These are phyloP conservation scores for Upupa epops DNA, from an alignment of 2,113 vertebrate genomes.

Conservation along the genomic window DNA sequence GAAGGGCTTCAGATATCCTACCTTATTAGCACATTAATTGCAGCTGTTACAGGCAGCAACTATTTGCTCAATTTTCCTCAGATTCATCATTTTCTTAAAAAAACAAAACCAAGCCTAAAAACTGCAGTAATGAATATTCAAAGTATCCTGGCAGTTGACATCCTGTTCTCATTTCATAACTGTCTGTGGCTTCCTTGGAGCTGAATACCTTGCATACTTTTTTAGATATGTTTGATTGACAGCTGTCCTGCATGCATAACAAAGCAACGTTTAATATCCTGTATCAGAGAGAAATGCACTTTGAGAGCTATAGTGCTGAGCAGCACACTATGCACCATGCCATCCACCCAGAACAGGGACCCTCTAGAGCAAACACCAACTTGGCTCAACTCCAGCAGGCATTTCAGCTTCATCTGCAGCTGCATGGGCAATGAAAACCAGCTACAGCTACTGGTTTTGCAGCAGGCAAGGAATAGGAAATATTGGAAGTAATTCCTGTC, in stretches of 20 bases:
- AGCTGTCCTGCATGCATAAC: constrained; percentile 28
- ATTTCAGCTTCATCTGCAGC: neutral
- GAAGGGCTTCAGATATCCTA: constrained; percentile 35
- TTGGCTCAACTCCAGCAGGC: neutral
- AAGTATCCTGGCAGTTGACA: constrained; percentile 23
- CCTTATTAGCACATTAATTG: constrained; percentile 69
- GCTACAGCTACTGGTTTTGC: neutral
- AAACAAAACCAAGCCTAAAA: constrained; percentile 15
- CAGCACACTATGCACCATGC: neutral
- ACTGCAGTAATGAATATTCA: constrained; percentile 34
- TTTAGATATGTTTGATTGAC: constrained; percentile 33
- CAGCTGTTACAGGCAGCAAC: constrained; percentile 63
- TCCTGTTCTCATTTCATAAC: neutral
- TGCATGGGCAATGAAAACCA: neutral
- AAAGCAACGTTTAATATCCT: neutral
- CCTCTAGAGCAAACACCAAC: neutral
- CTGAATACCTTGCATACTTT: constrained; percentile 5
- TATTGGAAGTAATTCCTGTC: neutral
- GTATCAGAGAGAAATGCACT: neutral
- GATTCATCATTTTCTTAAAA: constrained; percentile 43
- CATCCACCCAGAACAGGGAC: neutral
- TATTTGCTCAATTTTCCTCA: constrained; percentile 64
- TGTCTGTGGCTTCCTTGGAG: neutral
- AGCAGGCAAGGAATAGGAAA: neutral
- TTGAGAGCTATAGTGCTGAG: neutral